Evolutionary conservation across 2,113 vertebrate genomes (phyloP), one percentile per base, ranked within the genome.

Genomic region (Coregonus clupeaformis): DNA sequence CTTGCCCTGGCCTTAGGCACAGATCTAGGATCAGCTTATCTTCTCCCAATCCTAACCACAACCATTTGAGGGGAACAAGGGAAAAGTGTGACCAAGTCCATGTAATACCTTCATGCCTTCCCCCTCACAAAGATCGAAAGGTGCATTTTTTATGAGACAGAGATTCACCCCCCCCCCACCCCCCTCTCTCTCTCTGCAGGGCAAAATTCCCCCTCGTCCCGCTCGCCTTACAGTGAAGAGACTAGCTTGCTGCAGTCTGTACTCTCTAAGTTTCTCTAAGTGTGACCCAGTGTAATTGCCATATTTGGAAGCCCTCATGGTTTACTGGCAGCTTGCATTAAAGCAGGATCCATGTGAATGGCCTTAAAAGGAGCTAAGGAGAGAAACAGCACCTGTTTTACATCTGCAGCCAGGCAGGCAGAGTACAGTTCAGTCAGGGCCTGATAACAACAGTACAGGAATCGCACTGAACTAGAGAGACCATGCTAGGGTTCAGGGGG

Each of bases 301-400:
- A 86, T 94, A 93, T 94, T 93, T 92, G 93, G 93, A 85, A 84
- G 85, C 85, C 79, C 82, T 82, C 47, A 22, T 78, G 86, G 81
- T 89, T 86, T 88, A 85, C 85, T 84, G 86, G 73, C 89, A 79
- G 86, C 85, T 91, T 89, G 91, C 91, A 91, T 91, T 91, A 91
- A 91, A 91, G 84, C 77, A 74, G 77, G 83, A 89, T 92, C 85
- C 84, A 83, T 83, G 73, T 86, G 79, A 87, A 83, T 90, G 87
- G 77, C 92, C 92, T 91, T 93, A 93, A 91, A 93, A 92, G 92
- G 93, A 91, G 82, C 86, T 89, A 74, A 74, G 81, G 75, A 30
- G 80, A 78, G 81, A 60, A 87, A 68, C 81, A 71, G 90, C 91
- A 94, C 92, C 92, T 93, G 91, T 87, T 91, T 91, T 84, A 87